Evolutionary conservation across 2,113 vertebrate genomes (phyloP).

Genomic region (Aptenodytes patagonicus): DNA sequence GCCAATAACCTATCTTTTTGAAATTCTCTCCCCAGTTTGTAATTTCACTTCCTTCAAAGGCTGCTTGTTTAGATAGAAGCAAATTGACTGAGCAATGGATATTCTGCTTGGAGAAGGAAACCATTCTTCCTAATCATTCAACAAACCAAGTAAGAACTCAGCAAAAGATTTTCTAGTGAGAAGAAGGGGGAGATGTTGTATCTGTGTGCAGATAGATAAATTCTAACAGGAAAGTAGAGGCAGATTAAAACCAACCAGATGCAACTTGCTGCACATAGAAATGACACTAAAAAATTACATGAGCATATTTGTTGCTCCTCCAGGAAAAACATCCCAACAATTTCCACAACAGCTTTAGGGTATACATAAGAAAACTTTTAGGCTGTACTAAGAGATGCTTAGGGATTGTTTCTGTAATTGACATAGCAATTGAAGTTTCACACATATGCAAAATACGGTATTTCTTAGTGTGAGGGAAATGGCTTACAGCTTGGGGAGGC

Average conservation of each 20-base stretch:
- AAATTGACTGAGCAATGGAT: neutral
- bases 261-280: neutral
- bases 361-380: neutral
- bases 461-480: neutral
- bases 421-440: neutral
- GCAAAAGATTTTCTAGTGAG: neutral
- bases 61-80: neutral
- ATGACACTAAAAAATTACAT: neutral
- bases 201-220: neutral
- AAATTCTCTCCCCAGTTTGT: neutral
- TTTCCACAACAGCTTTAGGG: neutral
- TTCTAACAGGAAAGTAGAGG: neutral
- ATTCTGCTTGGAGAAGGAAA: neutral
- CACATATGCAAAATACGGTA: neutral
- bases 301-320: neutral
- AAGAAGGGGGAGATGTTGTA: neutral
- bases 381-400: neutral
- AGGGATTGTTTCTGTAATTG: neutral
- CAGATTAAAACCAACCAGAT: neutral
- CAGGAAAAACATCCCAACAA: neutral
- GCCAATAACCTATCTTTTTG: neutral
- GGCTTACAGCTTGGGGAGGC: neutral
- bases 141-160: neutral
- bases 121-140: neutral
- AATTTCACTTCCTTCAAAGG: neutral